A percentile compares a stretch with the other conserved stretches of the same genome.
Conservation (phyloP, 2,113 vertebrate species). For the Indicator indicator region DNA sequence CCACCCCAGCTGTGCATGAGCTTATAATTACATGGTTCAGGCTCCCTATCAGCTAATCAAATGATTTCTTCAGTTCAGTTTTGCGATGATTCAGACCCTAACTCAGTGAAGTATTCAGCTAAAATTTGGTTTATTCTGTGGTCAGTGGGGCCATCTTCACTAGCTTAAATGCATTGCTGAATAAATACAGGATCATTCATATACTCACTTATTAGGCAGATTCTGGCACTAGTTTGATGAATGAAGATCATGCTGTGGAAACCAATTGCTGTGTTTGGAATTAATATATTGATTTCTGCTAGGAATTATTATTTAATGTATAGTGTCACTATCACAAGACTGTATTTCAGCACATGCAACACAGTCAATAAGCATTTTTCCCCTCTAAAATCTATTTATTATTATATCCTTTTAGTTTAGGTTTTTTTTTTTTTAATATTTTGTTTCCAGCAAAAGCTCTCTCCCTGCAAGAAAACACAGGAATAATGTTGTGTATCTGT, state of each 20-base stretch:
- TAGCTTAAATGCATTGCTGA: neutral
- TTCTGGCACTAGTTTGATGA: neutral
- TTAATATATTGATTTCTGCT: neutral
- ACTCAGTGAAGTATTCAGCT: neutral
- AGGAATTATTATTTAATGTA: slow-evolving; percentile 20
- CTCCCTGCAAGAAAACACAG: slow-evolving; percentile 36
- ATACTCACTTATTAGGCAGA: neutral
- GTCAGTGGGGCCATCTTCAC: neutral
- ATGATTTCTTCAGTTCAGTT: neutral
- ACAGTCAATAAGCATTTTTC: neutral
- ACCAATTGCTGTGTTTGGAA: neutral
- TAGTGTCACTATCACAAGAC: neutral
- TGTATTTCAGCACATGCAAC: neutral
- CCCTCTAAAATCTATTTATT: neutral
- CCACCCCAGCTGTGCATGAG: neutral
- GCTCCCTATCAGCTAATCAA: neutral
- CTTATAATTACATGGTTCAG: slow-evolving; percentile 26
- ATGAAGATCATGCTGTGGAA: neutral
- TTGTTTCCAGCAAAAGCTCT: neutral
- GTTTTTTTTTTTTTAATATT: neutral
- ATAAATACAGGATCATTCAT: neutral
- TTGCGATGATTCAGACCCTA: neutral
- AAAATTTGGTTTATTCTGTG: neutral
- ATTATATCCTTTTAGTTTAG: neutral
- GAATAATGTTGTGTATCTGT: slow-evolving; percentile 33